A percentile compares a stretch with the other conserved stretches of the same genome.
phyloP scores from a whole-genome alignment of 2,113 vertebrate species.

The Mustelus asterias region DNA sequence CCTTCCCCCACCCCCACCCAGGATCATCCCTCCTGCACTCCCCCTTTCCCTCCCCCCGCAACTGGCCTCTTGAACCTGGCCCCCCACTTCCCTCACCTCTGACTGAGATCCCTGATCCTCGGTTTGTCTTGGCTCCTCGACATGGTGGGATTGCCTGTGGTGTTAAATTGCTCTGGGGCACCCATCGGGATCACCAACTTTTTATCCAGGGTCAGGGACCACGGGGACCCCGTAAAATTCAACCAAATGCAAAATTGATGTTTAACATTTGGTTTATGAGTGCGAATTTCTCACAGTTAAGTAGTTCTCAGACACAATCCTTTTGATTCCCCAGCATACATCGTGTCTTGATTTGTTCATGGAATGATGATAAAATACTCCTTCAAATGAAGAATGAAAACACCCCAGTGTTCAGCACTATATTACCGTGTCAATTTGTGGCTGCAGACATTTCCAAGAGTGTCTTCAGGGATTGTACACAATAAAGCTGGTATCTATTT shows the following conservation, averaged over 20 bases:
- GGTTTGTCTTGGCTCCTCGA: too few relatives aligned
- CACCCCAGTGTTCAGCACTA: not conserved
- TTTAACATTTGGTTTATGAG: not conserved
- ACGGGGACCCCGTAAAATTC: not conserved
- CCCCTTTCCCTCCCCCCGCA: too few relatives aligned
- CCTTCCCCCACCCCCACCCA: too few relatives aligned
- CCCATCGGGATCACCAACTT: not conserved
- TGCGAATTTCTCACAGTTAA: not conserved
- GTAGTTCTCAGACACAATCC: not conserved
- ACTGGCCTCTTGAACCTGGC: not conserved
- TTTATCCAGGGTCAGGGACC: too few relatives aligned
- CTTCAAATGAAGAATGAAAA: constrained; percentile 12
- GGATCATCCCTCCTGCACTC: too few relatives aligned
- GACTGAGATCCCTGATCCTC: too few relatives aligned
- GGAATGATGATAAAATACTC: not conserved
- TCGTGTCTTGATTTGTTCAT: not conserved
- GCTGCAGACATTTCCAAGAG: constrained; percentile 11
- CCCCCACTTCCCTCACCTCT: not conserved
- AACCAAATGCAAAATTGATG: not conserved
- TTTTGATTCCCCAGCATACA: not conserved
- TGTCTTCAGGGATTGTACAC: constrained; percentile 15
- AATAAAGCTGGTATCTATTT: constrained; percentile 22
- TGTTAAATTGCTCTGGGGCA: not conserved
- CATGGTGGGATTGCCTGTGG: too few relatives aligned
- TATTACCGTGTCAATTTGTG: constrained; percentile 7